Evolutionary conservation across 2,113 vertebrate genomes (phyloP).

Genomic region (Sporophila hypoxantha): DNA sequence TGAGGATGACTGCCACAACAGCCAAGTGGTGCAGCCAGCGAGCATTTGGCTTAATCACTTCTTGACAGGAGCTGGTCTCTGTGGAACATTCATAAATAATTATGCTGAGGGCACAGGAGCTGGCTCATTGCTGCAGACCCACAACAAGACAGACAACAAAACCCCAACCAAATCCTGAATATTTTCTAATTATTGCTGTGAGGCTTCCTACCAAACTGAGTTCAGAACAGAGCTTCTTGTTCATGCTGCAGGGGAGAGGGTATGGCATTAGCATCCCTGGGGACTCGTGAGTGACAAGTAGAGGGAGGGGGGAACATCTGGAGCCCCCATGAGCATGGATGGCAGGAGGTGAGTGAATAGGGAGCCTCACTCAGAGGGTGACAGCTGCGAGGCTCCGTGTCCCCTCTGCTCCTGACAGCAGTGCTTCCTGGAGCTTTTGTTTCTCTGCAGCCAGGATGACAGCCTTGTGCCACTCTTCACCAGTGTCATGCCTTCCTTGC

Average conservation of each 20-base stretch:
- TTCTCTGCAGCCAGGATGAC: not conserved
- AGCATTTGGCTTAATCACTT: not conserved
- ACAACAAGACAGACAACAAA: not conserved
- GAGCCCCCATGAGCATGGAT: accelerated
- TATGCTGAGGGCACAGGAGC: not conserved
- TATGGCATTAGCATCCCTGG: not conserved
- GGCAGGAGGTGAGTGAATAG: not conserved
- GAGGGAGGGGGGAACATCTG: not conserved
- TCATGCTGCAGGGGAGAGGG: not conserved
- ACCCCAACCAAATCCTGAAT: not conserved
- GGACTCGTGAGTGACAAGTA: not conserved
- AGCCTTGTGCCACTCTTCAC: not conserved
- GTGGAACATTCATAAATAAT: not conserved
- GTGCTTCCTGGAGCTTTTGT: not conserved
- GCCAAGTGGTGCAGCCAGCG: accelerated
- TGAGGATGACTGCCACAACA: not conserved
- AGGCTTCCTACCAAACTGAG: not conserved
- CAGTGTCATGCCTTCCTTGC: not conserved
- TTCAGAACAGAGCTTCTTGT: not conserved
- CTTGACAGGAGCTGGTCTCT: not conserved
- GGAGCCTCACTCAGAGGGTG: not conserved
- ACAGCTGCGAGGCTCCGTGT: not conserved
- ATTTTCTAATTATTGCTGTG: not conserved
- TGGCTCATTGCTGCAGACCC: not conserved
- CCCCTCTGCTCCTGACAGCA: not conserved